phyloP scores from a whole-genome alignment of 2,113 vertebrate genomes.

The Willisornis vidua region DNA sequence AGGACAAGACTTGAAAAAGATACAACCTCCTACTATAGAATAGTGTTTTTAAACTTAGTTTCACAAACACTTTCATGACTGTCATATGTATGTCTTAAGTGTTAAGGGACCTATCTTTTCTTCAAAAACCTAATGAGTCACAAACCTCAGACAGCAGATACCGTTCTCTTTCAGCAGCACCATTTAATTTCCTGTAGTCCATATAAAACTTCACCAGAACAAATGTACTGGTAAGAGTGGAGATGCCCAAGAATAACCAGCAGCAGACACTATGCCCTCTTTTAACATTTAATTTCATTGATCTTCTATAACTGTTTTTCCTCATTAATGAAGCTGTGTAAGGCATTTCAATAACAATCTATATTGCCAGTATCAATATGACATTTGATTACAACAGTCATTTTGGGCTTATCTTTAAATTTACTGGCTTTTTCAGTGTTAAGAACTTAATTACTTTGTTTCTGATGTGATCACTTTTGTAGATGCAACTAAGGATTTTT shows the following conservation, averaged over 20 bases:
- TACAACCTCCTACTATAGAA: not conserved
- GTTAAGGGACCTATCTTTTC: not conserved
- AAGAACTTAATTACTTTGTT: slow-evolving; percentile 60
- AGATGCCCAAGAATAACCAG: slow-evolving; percentile 1
- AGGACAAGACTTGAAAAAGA: slow-evolving; percentile 17
- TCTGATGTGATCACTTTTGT: slow-evolving; percentile 32
- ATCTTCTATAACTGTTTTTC: not conserved
- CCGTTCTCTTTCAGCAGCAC: not conserved
- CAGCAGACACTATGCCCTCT: not conserved
- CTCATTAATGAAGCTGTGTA: not conserved
- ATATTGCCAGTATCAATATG: not conserved
- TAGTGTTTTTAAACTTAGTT: not conserved
- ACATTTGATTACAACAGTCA: slow-evolving; percentile 53
- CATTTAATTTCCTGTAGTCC: not conserved
- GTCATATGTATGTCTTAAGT: not conserved
- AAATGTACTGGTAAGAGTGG: not conserved
- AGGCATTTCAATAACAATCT: not conserved
- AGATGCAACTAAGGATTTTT: slow-evolving; percentile 37
- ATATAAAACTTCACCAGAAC: not conserved
- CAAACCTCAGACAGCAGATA: not conserved
- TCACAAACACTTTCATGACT: not conserved
- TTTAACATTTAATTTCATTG: not conserved
- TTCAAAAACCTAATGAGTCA: slow-evolving; percentile 7
- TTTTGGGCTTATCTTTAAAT: slow-evolving; percentile 41
- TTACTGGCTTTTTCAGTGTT: slow-evolving; percentile 34